Evolutionary conservation across 2,797 vertebrate species (phyloP).

Genomic region (Denticeps clupeoides): DNA sequence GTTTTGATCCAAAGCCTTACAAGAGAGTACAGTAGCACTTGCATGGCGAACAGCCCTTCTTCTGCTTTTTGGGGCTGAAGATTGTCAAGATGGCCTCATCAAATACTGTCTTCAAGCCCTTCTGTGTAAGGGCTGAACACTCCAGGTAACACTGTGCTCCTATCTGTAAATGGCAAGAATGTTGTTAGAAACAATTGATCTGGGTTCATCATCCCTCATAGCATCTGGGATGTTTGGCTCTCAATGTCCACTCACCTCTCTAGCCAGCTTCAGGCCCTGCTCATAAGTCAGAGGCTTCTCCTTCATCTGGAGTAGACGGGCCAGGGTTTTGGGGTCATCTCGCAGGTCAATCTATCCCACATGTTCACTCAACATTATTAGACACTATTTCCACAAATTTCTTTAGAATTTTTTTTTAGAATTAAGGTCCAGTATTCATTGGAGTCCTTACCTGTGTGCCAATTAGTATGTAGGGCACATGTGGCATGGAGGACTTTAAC

Average conservation of each 20-base stretch:
- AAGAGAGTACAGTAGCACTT: constrained; percentile 59
- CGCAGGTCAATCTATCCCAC: constrained; percentile 68
- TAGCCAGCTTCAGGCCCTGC: constrained; percentile 73
- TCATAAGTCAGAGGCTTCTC: constrained; percentile 77
- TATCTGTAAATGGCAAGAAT: constrained; percentile 47
- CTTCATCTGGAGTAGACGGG: constrained; percentile 76
- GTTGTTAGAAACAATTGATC: not conserved
- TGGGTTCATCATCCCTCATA: not conserved
- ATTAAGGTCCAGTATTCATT: too few relatives aligned
- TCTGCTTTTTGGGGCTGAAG: constrained; percentile 76
- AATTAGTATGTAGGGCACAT: constrained; percentile 74
- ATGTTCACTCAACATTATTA: not conserved
- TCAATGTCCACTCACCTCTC: constrained; percentile 54
- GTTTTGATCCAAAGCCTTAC: constrained; percentile 40
- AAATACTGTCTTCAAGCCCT: constrained; percentile 77
- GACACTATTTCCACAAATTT: too few relatives aligned
- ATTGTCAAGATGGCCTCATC: constrained; percentile 81
- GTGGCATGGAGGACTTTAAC: constrained; percentile 74
- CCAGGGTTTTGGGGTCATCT: constrained; percentile 78
- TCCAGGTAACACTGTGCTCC: constrained; percentile 80
- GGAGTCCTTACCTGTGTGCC: constrained; percentile 66
- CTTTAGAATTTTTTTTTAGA: too few relatives aligned
- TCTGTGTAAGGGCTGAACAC: constrained; percentile 77
- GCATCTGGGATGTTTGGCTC: not conserved
- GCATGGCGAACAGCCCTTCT: constrained; percentile 50